Base-by-base conservation (phyloP, 1,140 invertebrate species). In the Drosophila parvula region DNA sequence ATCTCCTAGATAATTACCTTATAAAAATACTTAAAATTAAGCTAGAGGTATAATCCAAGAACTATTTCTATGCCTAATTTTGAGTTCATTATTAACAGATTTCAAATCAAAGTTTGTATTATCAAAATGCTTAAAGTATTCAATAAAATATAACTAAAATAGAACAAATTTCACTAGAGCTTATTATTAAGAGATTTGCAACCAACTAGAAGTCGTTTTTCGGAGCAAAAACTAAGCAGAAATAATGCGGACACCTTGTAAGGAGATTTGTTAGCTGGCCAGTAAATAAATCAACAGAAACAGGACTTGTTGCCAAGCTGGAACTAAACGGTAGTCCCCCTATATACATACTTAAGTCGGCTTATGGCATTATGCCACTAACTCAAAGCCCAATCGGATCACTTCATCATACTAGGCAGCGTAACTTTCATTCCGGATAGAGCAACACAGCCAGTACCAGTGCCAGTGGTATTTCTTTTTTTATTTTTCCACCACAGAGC, bases 401-500 rank as follows among this genome's bases (percentile, higher is more conserved):
- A 34, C 16, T 34, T 8, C 6, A 12, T 51, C 50, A 18, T 36
- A 5, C 11, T 11, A 6, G 6, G 16, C 28, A 28, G 47, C 10
- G 28, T 12, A 16, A 16, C 10, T 32, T 32, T 34, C 5, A 32
- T 18, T 36, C 2, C 50, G 4, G 36, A 38, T 12, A 38, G 36
- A 38, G 36, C 5, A 36, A 3, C 28, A 12, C n/a, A 18, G 56
- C 18, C 36, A 34, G 28, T 16, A 18, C 34, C 14, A 10, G 32
- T 56, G 28, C 27, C 10, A n/a, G 38, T 57, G 30, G 27, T 16
- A 41, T 7, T 60, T 43, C 53, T 43, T 45, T 18, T 48, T 60
- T 1, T 22, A 2, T 34, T 38, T 22, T 34, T 30, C 41, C 10
- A 18, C 51, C 51, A 64, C 62, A 59, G 69, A 53, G 51, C 67